Evolutionary conservation across 2,888 invertebrate genomes (phyloP).

Genomic region (Aquatica leii): DNA sequence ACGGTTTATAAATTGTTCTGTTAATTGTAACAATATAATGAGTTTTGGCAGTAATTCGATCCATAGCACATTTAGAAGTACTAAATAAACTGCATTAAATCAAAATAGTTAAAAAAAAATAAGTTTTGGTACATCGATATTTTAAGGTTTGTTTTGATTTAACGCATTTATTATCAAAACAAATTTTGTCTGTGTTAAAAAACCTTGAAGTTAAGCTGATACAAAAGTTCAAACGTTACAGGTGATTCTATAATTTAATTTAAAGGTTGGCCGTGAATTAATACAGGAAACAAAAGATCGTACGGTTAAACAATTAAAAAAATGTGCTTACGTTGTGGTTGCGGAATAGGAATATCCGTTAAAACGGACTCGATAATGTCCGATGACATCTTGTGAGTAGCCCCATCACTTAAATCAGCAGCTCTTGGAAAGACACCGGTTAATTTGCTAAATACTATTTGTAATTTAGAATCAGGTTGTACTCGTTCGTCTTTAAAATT

Average conservation of each 20-base stretch:
- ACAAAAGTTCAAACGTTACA: neutral
- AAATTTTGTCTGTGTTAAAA: neutral
- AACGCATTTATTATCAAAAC: neutral
- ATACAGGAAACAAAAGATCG: no score
- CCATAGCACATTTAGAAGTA: no score
- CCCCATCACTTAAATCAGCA: conserved; percentile 49
- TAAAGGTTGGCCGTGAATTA: no score
- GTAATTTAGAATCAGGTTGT: conserved; percentile 47
- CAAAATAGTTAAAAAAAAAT: no score
- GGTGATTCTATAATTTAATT: no score
- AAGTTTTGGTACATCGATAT: no score
- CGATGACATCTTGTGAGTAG: conserved; percentile 53
- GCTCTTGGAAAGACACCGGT: conserved; percentile 53
- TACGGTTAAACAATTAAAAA: neutral
- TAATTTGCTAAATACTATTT: conserved; percentile 55
- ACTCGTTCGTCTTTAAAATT: conserved; percentile 50
- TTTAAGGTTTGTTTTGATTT: neutral
- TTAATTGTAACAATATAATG: no score
- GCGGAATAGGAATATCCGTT: conserved; percentile 53
- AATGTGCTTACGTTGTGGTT: conserved; percentile 52
- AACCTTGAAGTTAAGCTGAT: neutral
- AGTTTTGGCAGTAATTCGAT: no score
- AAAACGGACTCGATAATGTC: conserved; percentile 57
- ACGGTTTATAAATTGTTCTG: no score
- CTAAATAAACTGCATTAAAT: no score